Evolutionary conservation across 2,797 vertebrate species (phyloP).

Genomic region (Nannoperca australis): DNA sequence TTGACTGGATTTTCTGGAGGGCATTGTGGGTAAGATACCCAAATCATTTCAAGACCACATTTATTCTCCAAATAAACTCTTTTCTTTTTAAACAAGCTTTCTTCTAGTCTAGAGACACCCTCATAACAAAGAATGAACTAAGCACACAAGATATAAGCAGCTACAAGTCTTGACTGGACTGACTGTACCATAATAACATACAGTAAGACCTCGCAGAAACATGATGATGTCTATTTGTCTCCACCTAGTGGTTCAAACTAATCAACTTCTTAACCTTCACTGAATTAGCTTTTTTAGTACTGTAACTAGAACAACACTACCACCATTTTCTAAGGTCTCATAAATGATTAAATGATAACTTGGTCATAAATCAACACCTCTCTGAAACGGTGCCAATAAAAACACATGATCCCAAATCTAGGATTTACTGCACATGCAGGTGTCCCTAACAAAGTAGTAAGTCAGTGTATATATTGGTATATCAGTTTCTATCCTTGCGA

Average conservation of each 20-base stretch:
- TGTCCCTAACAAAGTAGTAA: not conserved
- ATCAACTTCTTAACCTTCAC: not conserved
- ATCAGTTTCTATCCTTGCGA: not conserved
- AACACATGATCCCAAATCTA: not conserved
- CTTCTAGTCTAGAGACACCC: not conserved
- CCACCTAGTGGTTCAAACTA: not conserved
- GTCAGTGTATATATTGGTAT: not conserved
- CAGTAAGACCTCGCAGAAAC: not conserved
- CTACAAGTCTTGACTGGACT: not conserved
- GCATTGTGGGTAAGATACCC: not conserved
- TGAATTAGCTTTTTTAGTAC: not conserved
- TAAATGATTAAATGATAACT: constrained; percentile 6
- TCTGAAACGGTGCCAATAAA: not conserved
- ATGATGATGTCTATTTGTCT: not conserved
- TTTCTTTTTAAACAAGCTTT: constrained; percentile 5
- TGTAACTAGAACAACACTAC: not conserved
- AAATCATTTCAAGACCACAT: not conserved
- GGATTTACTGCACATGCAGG: not conserved
- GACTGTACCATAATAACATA: not conserved
- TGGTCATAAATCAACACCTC: constrained; percentile 6
- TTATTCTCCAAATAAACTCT: not conserved
- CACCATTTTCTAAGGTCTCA: not conserved
- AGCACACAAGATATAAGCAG: not conserved
- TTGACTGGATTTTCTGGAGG: not conserved
- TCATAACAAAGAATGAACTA: not conserved